These are phyloP conservation scores for Drosophila hydei DNA, from an alignment of 1,140 invertebrate genomes.

Conservation along the genomic window DNA sequence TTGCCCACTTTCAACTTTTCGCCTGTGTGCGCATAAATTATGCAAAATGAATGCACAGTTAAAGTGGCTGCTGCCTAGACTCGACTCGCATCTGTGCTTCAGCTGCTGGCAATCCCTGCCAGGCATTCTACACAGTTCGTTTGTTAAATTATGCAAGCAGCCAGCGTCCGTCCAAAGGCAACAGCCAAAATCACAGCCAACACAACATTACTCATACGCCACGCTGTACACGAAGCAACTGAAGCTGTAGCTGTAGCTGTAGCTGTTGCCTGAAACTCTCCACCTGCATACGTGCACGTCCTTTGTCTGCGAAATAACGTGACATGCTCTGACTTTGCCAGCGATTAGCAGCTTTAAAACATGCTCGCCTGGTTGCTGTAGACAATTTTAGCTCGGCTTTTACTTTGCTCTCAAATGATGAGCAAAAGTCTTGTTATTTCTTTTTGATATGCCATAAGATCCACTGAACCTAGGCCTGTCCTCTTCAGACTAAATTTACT, in stretches of 20 bases:
- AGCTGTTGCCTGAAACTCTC: background rate
- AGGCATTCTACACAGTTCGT: slow-evolving; percentile 48
- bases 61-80: slow-evolving; percentile 61
- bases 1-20: slow-evolving; percentile 52
- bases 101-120: slow-evolving; percentile 47
- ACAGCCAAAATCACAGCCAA: slow-evolving; percentile 72
- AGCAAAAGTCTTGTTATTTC: background rate
- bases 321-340: slow-evolving; percentile 28
- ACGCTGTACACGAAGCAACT: slow-evolving; percentile 52
- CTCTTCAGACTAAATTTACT: too few relatives aligned
- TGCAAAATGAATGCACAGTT: slow-evolving; percentile 77
- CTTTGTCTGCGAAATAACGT: slow-evolving; percentile 16
- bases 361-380: background rate
- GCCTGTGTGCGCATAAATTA: slow-evolving; percentile 65
- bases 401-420: too few relatives aligned
- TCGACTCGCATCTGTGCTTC: slow-evolving; percentile 7
- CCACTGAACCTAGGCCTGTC: too few relatives aligned
- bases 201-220: slow-evolving; percentile 81
- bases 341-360: slow-evolving; percentile 48
- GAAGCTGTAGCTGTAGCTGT: slow-evolving; percentile 16
- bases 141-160: slow-evolving; percentile 72
- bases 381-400: background rate
- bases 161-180: slow-evolving; percentile 36
- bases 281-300: slow-evolving; percentile 5
- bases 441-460: too few relatives aligned